phyloP scores from a whole-genome alignment of 2,113 vertebrate genomes.

The Hipposideros armiger region DNA sequence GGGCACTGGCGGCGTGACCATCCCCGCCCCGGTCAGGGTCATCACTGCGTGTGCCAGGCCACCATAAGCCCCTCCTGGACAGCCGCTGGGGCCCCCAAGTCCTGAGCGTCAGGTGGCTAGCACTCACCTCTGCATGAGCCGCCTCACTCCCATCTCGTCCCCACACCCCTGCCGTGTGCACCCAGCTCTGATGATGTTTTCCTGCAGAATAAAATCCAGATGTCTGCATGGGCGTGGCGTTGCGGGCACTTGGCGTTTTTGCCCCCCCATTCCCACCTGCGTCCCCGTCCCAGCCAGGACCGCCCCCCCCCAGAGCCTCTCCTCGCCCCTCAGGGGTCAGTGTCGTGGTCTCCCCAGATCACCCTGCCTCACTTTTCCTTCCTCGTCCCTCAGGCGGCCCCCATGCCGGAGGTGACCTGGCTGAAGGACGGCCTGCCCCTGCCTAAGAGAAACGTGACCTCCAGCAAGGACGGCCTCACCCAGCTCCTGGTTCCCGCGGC shows the following conservation, averaged over 20 bases:
- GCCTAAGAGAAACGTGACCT: constrained; percentile 86
- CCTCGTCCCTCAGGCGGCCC: constrained; percentile 88
- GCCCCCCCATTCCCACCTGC: rapidly evolving
- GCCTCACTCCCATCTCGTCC: not conserved
- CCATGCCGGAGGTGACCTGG: constrained; percentile 92
- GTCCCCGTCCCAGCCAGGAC: rapidly evolving
- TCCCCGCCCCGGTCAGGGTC: too few relatives aligned
- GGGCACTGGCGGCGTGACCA: rapidly evolving
- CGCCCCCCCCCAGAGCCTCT: not conserved
- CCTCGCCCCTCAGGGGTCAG: not conserved
- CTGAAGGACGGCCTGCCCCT: constrained; percentile 92
- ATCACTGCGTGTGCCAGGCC: too few relatives aligned
- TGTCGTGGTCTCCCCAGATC: not conserved
- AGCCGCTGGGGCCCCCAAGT: not conserved
- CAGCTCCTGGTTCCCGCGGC: constrained; percentile 92
- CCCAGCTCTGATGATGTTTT: not conserved
- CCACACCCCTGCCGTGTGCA: rapidly evolving
- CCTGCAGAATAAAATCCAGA: not conserved
- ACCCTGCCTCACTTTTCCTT: too few relatives aligned
- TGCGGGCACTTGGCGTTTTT: too few relatives aligned
- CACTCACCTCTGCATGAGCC: not conserved
- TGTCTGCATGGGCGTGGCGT: rapidly evolving
- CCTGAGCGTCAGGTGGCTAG: too few relatives aligned
- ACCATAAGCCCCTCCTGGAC: not conserved
- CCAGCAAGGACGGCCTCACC: constrained; percentile 87